A percentile compares a stretch with the other conserved stretches of the same genome.
These are phyloP conservation scores for Tridacna gigas DNA, from an alignment of 2,888 invertebrate genomes.

Conservation along the genomic window DNA sequence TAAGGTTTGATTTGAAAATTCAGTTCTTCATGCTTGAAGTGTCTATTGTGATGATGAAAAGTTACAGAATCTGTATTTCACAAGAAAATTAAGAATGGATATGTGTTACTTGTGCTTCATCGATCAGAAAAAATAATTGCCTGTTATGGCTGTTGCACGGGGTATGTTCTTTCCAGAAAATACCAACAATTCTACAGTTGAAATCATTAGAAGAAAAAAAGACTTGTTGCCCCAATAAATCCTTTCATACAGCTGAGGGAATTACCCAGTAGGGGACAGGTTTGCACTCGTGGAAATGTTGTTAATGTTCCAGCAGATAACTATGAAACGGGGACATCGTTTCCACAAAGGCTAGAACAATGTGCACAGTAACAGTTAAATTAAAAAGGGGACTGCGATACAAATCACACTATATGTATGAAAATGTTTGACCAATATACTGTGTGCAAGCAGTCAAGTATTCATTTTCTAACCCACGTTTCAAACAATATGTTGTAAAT, in stretches of 20 bases:
- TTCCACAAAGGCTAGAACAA: constrained; percentile 27
- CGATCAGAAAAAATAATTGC: too few species aligned
- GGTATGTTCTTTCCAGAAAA: too few species aligned
- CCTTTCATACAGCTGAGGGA: constrained; percentile 29
- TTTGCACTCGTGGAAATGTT: constrained; percentile 20
- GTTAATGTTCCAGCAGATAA: constrained; percentile 32
- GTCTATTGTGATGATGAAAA: too few species aligned
- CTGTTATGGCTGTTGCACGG: too few species aligned
- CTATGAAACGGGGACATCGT: background rate
- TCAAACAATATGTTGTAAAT: background rate
- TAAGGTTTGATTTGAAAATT: constrained; percentile 21
- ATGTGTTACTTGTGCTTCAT: constrained; percentile 9
- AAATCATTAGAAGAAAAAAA: constrained; percentile 28
- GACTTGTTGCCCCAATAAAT: constrained; percentile 14
- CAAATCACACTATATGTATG: constrained; percentile 21
- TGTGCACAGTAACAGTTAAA: constrained; percentile 26
- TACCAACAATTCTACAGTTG: constrained; percentile 1
- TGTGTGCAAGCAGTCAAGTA: constrained; percentile 24
- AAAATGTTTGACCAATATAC: constrained; percentile 15
- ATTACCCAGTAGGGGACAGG: constrained; percentile 25
- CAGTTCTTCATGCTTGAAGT: too few species aligned
- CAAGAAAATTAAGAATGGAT: too few species aligned
- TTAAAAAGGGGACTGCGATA: constrained; percentile 23
- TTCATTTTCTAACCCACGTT: background rate
- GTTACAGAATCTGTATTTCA: background rate